Evolutionary conservation across 2,888 invertebrate species (phyloP).

Genomic region (Diadegma fenestrale): DNA sequence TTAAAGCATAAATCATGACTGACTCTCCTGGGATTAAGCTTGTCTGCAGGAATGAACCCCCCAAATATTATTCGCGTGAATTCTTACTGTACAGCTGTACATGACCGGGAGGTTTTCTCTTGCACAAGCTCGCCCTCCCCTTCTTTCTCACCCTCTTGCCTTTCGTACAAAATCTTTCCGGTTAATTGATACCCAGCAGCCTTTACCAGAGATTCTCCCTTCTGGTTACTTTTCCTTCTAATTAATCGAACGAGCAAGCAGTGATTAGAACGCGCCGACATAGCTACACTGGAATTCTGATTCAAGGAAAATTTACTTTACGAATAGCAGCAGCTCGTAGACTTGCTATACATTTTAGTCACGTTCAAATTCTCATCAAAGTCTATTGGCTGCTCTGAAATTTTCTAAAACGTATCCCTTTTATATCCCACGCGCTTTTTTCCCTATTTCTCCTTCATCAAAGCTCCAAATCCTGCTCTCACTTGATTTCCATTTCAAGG

Average conservation of each 20-base stretch:
- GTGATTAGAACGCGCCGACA: conserved; percentile 49
- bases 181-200: conserved; percentile 62
- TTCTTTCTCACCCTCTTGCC: not conserved
- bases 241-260: conserved; percentile 60
- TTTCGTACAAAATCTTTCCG: conserved; percentile 59
- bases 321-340: not conserved
- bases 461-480: conserved; percentile 60
- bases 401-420: conserved; percentile 41
- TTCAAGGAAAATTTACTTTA: conserved; percentile 1
- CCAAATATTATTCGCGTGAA: conserved; percentile 67
- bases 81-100: conserved; percentile 49
- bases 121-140: not conserved
- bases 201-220: conserved; percentile 32
- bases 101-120: conserved; percentile 9
- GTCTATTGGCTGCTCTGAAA: conserved; percentile 19
- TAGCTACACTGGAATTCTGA: conserved; percentile 39
- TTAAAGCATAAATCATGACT: conserved; percentile 84
- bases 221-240: conserved; percentile 47
- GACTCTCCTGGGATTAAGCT: conserved; percentile 79
- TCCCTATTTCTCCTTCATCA: conserved; percentile 50
- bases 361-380: conserved; percentile 24
- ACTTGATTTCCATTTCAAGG: conserved; percentile 67
- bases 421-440: not conserved
- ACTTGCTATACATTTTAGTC: conserved; percentile 32
- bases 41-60: conserved; percentile 69